A percentile compares a stretch with the other conserved stretches of the same genome.
These are phyloP conservation scores for Ciconia boyciana DNA, from an alignment of 2,113 vertebrate species.

Conservation along the genomic window DNA sequence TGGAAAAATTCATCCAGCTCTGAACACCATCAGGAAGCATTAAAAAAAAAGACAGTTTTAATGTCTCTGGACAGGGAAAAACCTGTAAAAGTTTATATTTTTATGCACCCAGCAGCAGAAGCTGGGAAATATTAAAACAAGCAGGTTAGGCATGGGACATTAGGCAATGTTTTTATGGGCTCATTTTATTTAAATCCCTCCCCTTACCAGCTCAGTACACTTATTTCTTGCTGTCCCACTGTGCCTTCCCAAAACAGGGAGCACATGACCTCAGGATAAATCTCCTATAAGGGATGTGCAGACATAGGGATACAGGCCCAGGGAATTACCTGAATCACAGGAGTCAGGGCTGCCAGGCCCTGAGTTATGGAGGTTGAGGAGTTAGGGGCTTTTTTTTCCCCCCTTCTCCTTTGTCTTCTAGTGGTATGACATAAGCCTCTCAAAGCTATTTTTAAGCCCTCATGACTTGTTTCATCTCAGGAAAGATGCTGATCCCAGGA, in stretches of 20 bases:
- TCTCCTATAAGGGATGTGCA: fast-evolving
- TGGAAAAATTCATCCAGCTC: neutral
- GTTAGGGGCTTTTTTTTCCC: no score
- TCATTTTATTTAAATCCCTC: neutral
- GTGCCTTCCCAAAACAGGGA: neutral
- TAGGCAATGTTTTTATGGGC: neutral
- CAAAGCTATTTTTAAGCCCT: neutral
- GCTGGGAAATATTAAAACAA: neutral
- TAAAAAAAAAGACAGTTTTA: neutral
- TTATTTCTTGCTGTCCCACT: neutral
- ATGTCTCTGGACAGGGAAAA: neutral
- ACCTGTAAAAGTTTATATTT: neutral
- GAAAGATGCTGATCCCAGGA: neutral
- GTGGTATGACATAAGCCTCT: neutral
- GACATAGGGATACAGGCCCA: neutral
- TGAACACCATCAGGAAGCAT: neutral
- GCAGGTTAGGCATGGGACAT: neutral
- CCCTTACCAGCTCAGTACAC: neutral
- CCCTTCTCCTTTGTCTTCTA: neutral
- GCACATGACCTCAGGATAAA: neutral
- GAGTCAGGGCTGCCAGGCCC: neutral
- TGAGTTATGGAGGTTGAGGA: neutral
- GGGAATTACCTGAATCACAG: neutral
- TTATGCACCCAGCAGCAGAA: neutral
- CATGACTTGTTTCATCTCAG: neutral